Evolutionary conservation across 1,140 invertebrate genomes (phyloP), one percentile per base, ranked within the genome.

Genomic region (Cherax quadricarinatus): DNA sequence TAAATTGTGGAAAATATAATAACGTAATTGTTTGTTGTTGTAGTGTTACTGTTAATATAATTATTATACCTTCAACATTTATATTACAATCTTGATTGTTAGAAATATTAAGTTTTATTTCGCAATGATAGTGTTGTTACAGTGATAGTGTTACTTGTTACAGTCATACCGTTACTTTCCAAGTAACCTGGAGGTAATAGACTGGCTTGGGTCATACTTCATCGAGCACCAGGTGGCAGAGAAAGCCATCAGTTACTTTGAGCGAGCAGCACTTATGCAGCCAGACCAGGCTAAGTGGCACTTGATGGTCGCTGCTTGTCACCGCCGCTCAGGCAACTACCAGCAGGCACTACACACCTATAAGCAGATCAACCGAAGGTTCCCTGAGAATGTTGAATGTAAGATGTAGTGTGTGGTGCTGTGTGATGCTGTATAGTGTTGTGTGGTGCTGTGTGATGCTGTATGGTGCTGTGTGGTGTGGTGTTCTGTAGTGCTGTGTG

Each of bases 161-260:
- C 94, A 98, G 97, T 97, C 98, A 7, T 98, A 97, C 95, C 96
- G 98, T 94, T 97, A 98, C 94, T 98, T 97, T 95, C 98, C 98
- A 83, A 97, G 97, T 66, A 98, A 98, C 95, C 96, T 99, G 79
- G 96, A 97, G 88, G 98, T 98, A 0, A 97, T 99, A 89, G 97
- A 98, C 94, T 99, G 98, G 97, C 96, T 99, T 51, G 98, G 97
- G 78, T 97, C 97, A 0, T 98, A 99, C 95, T 98, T 98, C 94
- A 97, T 99, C 88, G 97, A 98, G 94, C 91, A 91, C 57, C 93
- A 94, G 75, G 93, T 94, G 21, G 93, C 97, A 73, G 98, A 99
- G 95, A 98, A 98, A 95, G 98, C 98, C 6, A 96, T 99, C 73
- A 96, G 96, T 48, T 99, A 98, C 95, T 99, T 99, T 95, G 97